Evolutionary conservation across 2,888 invertebrate genomes (phyloP), one percentile per base, ranked within the genome.

Genomic region (Agriopis marginaria): DNA sequence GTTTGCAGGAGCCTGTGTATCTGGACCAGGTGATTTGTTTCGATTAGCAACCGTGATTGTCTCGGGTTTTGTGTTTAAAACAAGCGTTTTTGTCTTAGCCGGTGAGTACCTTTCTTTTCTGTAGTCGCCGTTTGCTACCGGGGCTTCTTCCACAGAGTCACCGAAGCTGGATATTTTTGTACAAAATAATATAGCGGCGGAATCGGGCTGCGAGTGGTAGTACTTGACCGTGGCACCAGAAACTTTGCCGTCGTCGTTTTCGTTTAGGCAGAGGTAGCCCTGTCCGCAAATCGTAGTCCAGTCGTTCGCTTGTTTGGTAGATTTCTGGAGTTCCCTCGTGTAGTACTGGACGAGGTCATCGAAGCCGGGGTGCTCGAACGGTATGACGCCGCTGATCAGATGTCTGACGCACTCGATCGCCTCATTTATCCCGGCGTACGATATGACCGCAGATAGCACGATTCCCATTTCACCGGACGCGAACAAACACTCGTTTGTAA

Each of bases 371-470:
- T 93, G 87, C 44, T 86, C 82, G 51, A 85, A 81, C n/a, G 94
- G 93, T 49, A 94, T 64, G 74, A 94, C 77, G 61, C 95, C 94
- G 76, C 90, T 89, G 59, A 92, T 80, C 54, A 96, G 89, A 79
- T 95, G 94, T 70, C 89, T 88, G 78, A 95, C 86, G 79, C 96
- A 95, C 68, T 96, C 95, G 64, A 96, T 81, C 54, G 96, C 94
- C 87, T 97, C 97, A 79, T 96, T 84, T 42, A 96, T 95, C 72
- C 97, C 97, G 74, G 97, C 96, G 88, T 97, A 97, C 74, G 96
- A 95, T 73, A 97, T 95, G 74, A 97, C 92, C 80, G 97, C 92
- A 62, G 97, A 97, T 70, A 97, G 89, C 81, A 97, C 88, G 77
- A 97, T 95, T 84, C 97, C 97, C 96, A 97, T 96, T 84, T 82